Evolutionary conservation across 53 echinoderm and acorn worm species (phyloP), one percentile per base, ranked within the genome.

Genomic region (Patiria pectinifera): DNA sequence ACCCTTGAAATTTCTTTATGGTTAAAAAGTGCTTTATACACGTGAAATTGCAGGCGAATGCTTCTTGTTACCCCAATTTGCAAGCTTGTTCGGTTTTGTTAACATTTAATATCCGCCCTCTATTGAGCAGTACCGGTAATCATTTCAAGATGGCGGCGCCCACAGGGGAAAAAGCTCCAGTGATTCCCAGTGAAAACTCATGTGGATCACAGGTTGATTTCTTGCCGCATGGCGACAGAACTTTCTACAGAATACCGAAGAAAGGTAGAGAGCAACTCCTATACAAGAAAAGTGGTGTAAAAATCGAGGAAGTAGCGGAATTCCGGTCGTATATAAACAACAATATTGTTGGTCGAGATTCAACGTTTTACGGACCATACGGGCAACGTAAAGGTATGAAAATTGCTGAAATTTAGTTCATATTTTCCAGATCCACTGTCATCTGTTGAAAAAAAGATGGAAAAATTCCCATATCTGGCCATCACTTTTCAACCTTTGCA

Each of bases 331-430:
- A 96, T 58, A 94, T 97, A 25, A 72, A 96, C 76, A 78, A 91
- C 11, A 95, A 93, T 81, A 95, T 97, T 4, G 91, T 97, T 59
- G 97, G 97, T 6, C 72, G 87, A 71, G 91, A 94, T 70, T 58
- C 89, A n/a, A 90, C 80, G 10, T 97, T 97, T 75, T 83, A 90
- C 60, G 97, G 96, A 22, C 96, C 97, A 25, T 97, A 92, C 25
- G 97, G 97, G 19, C 75, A 82, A 72, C 93, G 97, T n/a, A 93
- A 93, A 94, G 96, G 97, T 97, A 87, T 75, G 91, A 1, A 43
- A 11, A 7, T 18, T 66, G 66, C 6, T 66, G 66, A 14, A 45
- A 18, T 6, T n/a, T 46, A 14, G 9, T 47, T 26, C 45, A 35
- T 35, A 35, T 35, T 35, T 35, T 35, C 35, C 35, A 35, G 35